These are phyloP conservation scores for Pagrus major DNA, from an alignment of 2,113 vertebrate species.

Conservation along the genomic window DNA sequence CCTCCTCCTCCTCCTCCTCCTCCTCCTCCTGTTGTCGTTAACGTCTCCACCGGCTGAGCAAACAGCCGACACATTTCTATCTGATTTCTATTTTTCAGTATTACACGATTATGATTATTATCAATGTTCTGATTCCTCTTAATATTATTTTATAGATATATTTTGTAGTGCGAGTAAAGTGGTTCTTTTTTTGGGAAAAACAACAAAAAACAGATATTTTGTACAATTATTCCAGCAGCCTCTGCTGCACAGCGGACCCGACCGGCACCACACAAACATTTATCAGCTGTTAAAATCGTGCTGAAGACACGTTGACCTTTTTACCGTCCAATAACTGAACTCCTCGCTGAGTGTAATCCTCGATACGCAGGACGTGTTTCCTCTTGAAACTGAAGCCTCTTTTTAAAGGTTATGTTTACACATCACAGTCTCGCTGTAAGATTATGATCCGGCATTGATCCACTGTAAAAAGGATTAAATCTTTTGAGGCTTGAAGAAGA, in stretches of 20 bases:
- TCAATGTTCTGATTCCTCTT: slow-evolving; percentile 38
- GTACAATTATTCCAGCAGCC: slow-evolving; percentile 72
- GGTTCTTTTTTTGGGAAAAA: slow-evolving; percentile 69
- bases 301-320: neutral
- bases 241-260: slow-evolving; percentile 60
- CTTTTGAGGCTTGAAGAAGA: neutral
- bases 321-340: neutral
- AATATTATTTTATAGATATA: slow-evolving; percentile 75
- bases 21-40: slow-evolving; percentile 13
- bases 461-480: neutral
- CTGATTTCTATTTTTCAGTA: slow-evolving; percentile 74
- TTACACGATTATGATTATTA: slow-evolving; percentile 7
- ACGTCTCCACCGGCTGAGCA: slow-evolving; percentile 44
- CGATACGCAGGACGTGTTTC: neutral
- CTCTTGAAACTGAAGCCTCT: neutral
- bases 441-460: neutral
- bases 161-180: slow-evolving; percentile 79
- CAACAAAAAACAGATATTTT: slow-evolving; percentile 73
- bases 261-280: slow-evolving; percentile 32
- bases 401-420: slow-evolving; percentile 33
- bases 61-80: slow-evolving; percentile 72
- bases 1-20: too few relatives aligned
- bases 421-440: too few relatives aligned
- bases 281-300: neutral
- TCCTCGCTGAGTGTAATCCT: neutral